Percentiles rank a stretch among this genome's conserved stretches.
Evolutionary conservation across 2,113 vertebrate genomes (phyloP).

Genomic region (Eolophus roseicapilla): DNA sequence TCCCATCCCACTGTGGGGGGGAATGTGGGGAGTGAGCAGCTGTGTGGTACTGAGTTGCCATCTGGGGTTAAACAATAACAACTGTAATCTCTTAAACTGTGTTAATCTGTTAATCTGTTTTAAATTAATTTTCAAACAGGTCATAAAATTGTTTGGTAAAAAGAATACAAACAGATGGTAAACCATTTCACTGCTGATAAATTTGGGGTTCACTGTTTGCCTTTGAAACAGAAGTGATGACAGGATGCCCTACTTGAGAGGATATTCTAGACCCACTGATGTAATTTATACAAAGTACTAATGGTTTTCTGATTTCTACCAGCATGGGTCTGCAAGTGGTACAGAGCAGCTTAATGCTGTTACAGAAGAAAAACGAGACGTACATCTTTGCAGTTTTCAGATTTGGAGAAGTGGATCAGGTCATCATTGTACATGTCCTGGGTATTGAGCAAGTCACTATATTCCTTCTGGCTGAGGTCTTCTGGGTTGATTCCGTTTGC

Average conservation of each 20-base stretch:
- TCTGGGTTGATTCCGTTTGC: conserved; percentile 97
- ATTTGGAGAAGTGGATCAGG: conserved; percentile 97
- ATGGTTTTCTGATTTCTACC: not conserved
- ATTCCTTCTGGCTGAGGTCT: conserved; percentile 96
- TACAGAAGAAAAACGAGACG: not conserved
- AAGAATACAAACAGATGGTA: not conserved
- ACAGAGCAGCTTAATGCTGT: not conserved
- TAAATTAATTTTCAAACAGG: not conserved
- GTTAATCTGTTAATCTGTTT: not conserved
- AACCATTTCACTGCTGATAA: not conserved
- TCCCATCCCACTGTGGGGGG: not conserved
- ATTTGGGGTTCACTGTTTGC: not conserved
- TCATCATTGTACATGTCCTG: conserved; percentile 99
- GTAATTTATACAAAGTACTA: not conserved
- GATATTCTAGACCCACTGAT: not conserved
- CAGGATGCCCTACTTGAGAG: not conserved
- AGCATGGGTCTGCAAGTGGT: not conserved
- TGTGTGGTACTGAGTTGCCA: not conserved
- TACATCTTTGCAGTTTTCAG: conserved; percentile 98
- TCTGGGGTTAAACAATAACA: not conserved
- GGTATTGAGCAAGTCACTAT: conserved; percentile 94
- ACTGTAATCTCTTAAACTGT: not conserved
- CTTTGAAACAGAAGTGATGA: not conserved
- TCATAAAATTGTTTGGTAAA: not conserved
- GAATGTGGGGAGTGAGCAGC: not conserved